Evolutionary conservation across 1,140 invertebrate genomes (phyloP), one percentile per base, ranked within the genome.

Genomic region (Drosophila melanica): DNA sequence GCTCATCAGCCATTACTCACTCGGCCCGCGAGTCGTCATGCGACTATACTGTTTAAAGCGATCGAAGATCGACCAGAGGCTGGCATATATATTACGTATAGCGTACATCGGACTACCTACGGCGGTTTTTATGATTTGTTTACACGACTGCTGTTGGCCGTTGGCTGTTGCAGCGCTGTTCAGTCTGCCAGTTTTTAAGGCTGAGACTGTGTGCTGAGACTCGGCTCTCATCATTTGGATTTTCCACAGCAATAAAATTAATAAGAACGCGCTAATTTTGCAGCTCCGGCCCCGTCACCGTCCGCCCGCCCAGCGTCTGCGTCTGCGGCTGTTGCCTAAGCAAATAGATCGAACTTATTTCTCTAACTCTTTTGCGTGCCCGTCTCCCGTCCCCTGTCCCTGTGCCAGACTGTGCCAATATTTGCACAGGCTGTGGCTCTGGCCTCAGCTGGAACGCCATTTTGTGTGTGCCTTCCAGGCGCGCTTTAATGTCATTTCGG

Each of bases 261-360:
- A 90, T 90, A 90, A 90, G 87, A 90, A 90, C 79, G 75, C 81
- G 86, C 87, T 90, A 90, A 90, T 90, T 90, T 86, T 85, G 77
- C 76, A 65, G 75, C 79, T 70, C 47, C 69, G 30, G 48, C 58
- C 33, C 54, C 57, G 23, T 20, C 48, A 50, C 37, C 35, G 37
- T 14, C 37, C 14, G 41, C 37, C 41, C 48, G n/a, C 51, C 30
- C 12, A 35, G 33, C 33, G 33, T 35, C 33, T 10, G 33, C 9
- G 27, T 23, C 14, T 14, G 12, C 37, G 58, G 35, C 55, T 71
- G 71, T 58, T 54, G 62, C 81, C 81, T 86, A 86, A 86, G 81
- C 81, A 86, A 86, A 86, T 62, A 85, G 27, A 33, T 60, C 23
- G 30, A 27, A 60, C 42, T 42, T 64, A 48, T 71, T 63, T 59